phyloP scores from a whole-genome alignment of 2,888 invertebrate genomes.

The Drosophila nr. medialis region DNA sequence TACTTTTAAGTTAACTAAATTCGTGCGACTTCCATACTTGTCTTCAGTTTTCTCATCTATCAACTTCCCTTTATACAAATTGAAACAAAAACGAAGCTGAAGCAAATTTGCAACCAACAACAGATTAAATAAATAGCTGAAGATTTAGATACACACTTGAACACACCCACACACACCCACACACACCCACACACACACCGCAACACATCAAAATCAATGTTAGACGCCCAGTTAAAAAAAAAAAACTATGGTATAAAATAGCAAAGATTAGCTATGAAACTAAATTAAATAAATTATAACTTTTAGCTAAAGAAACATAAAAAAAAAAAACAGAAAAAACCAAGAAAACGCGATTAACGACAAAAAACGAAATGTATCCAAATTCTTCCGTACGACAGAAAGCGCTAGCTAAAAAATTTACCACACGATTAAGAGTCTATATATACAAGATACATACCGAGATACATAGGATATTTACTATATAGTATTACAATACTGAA shows the following conservation, averaged over 20 bases:
- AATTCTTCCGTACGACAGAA: conserved; percentile 74
- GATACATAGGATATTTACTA: conserved; percentile 34
- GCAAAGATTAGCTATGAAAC: conserved; percentile 56
- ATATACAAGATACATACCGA: conserved; percentile 54
- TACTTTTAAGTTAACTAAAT: not conserved
- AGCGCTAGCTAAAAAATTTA: conserved; percentile 70
- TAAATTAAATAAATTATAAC: conserved; percentile 74
- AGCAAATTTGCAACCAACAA: conserved; percentile 30
- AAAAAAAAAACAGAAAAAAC: not conserved
- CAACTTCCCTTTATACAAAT: conserved; percentile 7
- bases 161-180: too few species aligned
- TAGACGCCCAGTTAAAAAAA: conserved; percentile 55
- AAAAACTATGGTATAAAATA: conserved; percentile 43
- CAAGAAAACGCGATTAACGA: not conserved
- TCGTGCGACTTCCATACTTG: not conserved
- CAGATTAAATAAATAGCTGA: conserved; percentile 28
- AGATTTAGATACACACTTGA: conserved; percentile 14
- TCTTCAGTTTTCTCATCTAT: conserved; percentile 32
- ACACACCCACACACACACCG: conserved; percentile 10
- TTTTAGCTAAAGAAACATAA: conserved; percentile 64
- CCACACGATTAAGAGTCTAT: conserved; percentile 75
- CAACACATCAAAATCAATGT: conserved; percentile 35
- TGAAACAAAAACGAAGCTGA: conserved; percentile 37
- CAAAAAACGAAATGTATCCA: conserved; percentile 65
- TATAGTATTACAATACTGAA: conserved; percentile 45